These are phyloP conservation scores for Hippopotamyrus pictus DNA, from an alignment of 2,797 vertebrate genomes.

Conservation along the genomic window DNA sequence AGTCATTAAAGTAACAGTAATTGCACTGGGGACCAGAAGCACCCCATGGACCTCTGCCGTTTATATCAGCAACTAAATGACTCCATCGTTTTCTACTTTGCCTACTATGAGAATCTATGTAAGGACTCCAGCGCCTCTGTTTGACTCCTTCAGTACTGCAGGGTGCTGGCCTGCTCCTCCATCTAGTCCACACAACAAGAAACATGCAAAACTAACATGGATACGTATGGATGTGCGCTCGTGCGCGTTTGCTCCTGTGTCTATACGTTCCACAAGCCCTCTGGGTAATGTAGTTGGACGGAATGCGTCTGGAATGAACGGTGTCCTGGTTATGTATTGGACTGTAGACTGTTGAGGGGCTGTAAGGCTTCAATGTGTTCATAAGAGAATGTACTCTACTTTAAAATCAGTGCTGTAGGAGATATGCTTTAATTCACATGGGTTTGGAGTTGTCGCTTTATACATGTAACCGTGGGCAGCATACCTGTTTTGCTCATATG, in stretches of 20 bases:
- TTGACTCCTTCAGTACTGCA: slow-evolving; percentile 38
- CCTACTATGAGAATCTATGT: slow-evolving; percentile 66
- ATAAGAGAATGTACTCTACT: background rate
- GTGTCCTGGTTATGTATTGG: background rate
- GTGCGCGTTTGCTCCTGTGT: slow-evolving; percentile 46
- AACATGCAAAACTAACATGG: slow-evolving; percentile 70
- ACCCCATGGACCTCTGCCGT: slow-evolving; percentile 30
- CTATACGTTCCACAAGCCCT: slow-evolving; percentile 16
- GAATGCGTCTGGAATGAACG: background rate
- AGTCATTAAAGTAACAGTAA: slow-evolving; percentile 2
- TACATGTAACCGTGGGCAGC: background rate
- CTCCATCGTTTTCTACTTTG: slow-evolving; percentile 50
- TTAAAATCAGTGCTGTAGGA: slow-evolving; percentile 1
- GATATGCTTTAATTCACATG: slow-evolving; percentile 1
- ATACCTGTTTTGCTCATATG: background rate
- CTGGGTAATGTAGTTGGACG: slow-evolving; percentile 6
- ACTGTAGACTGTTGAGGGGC: background rate
- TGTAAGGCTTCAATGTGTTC: slow-evolving; percentile 21
- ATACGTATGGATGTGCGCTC: slow-evolving; percentile 42
- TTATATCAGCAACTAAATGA: slow-evolving; percentile 49
- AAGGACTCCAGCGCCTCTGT: slow-evolving; percentile 46
- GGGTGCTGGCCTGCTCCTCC: slow-evolving; percentile 44
- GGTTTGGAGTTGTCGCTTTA: background rate
- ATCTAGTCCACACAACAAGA: slow-evolving; percentile 68
- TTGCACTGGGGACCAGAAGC: slow-evolving; percentile 45